Percentiles rank a stretch among this genome's conserved stretches.
These are phyloP conservation scores for Parotia lawesii DNA, from an alignment of 2,113 vertebrate genomes.

Conservation along the genomic window DNA sequence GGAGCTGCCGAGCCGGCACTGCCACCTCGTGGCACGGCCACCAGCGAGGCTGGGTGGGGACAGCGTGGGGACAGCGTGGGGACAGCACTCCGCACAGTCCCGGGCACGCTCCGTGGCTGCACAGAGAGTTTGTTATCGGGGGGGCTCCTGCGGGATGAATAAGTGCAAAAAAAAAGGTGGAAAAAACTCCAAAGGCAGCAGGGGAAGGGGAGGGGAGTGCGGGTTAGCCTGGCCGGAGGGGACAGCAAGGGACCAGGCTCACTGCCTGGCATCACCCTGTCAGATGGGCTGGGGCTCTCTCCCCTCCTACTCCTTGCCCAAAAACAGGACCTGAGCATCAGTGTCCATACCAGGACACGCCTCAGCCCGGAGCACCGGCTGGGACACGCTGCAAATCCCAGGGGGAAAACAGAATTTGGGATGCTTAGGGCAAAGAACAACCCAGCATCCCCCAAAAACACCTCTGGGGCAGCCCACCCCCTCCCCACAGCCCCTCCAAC, in stretches of 20 bases:
- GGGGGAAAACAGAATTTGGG: neutral
- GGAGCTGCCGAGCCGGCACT: neutral
- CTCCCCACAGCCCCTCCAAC: neutral
- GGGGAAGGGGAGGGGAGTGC: accelerated
- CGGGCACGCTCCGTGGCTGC: accelerated
- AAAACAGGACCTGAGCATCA: neutral
- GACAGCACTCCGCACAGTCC: accelerated
- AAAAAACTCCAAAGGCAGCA: neutral
- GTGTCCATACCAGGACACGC: accelerated
- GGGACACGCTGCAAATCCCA: neutral
- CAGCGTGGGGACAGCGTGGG: neutral
- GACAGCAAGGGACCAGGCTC: neutral
- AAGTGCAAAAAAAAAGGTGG: accelerated
- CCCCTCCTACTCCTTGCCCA: neutral
- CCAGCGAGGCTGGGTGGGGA: neutral
- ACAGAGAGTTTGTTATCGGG: accelerated
- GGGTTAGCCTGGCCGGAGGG: neutral
- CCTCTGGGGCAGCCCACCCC: neutral
- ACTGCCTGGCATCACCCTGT: neutral
- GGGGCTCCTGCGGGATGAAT: neutral
- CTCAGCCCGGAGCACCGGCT: neutral
- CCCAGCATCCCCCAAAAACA: neutral
- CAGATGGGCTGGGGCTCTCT: neutral
- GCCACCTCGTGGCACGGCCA: conserved; percentile 16
- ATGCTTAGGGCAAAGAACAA: neutral